Conservation (phyloP, 2,888 invertebrate species). For the Pseudococcus jackbeardsleyi region DNA sequence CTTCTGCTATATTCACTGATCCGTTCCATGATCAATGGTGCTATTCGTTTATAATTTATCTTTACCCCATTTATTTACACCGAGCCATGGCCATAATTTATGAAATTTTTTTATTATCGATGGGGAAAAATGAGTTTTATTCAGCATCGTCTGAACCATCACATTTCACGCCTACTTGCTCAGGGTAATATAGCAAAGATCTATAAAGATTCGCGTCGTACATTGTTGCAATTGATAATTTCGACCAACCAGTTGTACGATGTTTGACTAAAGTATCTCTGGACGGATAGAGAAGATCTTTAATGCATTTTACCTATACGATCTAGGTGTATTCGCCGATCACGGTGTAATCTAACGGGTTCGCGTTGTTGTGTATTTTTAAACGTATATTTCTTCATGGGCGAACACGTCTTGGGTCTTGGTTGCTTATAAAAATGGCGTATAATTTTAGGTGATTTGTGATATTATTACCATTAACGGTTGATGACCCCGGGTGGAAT, state of each 20-base stretch:
- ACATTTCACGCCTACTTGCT: constrained; percentile 31
- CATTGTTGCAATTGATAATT: constrained; percentile 29
- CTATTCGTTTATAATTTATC: too few relatives aligned
- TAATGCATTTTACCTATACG: not conserved
- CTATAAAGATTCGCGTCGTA: not conserved
- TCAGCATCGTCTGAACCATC: not conserved
- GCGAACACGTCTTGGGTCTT: too few relatives aligned
- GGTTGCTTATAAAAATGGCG: not conserved
- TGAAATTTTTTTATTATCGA: not conserved
- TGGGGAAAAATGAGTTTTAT: not conserved
- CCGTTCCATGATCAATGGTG: too few relatives aligned
- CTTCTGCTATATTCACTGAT: too few relatives aligned
- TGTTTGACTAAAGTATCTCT: not conserved
- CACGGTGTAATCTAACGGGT: not conserved
- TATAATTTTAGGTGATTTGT: not conserved
- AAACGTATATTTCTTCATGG: not conserved
- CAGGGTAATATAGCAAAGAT: not conserved
- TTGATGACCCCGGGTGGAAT: not conserved
- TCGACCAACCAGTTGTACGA: not conserved
- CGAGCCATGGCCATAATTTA: not conserved
- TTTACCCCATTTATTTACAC: too few relatives aligned
- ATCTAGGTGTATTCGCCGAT: not conserved
- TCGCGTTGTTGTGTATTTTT: not conserved
- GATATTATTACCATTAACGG: constrained; percentile 44
- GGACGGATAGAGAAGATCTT: not conserved